phyloP scores from a whole-genome alignment of 2,797 vertebrate genomes.

The Ispidina lecontei region DNA sequence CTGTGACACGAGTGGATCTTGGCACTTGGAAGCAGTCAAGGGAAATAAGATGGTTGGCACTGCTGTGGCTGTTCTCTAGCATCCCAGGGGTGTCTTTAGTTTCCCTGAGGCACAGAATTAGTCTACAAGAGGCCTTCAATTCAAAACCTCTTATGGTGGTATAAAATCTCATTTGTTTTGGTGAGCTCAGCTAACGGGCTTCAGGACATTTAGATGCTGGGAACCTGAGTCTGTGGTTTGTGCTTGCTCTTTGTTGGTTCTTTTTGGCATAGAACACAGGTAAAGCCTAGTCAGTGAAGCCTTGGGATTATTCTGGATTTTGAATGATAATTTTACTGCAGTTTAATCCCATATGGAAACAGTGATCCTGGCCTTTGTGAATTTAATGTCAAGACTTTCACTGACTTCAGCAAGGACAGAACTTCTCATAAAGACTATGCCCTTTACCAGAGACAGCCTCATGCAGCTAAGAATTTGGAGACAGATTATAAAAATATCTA shows the following conservation, averaged over 20 bases:
- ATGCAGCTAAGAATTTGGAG: constrained; percentile 11
- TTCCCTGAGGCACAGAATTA: not conserved
- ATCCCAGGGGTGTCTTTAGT: not conserved
- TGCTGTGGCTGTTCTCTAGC: not conserved
- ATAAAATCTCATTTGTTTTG: not conserved
- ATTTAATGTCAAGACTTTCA: not conserved
- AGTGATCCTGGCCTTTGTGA: not conserved
- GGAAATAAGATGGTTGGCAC: not conserved
- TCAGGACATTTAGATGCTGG: not conserved
- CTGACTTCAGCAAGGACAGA: not conserved
- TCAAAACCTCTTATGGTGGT: not conserved
- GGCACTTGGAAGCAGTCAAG: not conserved
- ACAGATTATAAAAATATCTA: constrained; percentile 19
- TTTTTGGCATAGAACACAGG: not conserved
- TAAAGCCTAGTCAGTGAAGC: not conserved
- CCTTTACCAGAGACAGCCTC: not conserved
- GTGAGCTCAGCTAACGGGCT: not conserved
- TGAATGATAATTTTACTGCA: not conserved
- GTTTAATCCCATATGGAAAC: not conserved
- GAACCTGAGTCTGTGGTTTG: not conserved
- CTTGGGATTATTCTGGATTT: not conserved
- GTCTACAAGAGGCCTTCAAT: not conserved
- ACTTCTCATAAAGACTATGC: not conserved
- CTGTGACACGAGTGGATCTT: not conserved
- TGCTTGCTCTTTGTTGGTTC: not conserved